Percentiles rank a stretch among this genome's conserved stretches.
Conservation (phyloP, 2,888 invertebrate species). For the Lamproptera curius region DNA sequence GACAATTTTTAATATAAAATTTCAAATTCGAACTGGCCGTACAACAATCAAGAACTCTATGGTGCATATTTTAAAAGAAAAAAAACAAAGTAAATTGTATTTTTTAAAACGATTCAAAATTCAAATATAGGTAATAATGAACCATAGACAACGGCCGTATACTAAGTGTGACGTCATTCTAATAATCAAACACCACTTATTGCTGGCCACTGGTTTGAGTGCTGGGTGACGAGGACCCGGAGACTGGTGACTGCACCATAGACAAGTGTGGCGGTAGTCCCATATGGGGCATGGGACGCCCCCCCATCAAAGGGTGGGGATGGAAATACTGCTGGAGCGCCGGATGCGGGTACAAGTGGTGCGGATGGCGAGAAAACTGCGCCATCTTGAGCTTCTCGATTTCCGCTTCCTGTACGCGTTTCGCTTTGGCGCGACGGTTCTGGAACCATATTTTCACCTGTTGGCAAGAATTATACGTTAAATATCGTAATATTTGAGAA, state of each 20-base stretch:
- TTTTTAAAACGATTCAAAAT: neutral
- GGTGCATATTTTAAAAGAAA: no score
- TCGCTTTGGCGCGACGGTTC: conserved; percentile 97
- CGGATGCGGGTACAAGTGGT: conserved; percentile 78
- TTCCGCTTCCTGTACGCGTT: conserved; percentile 98
- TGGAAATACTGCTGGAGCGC: conserved; percentile 80
- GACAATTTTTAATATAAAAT: no score
- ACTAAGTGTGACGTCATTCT: conserved; percentile 7
- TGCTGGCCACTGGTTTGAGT: conserved; percentile 49
- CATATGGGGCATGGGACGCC: conserved; percentile 66
- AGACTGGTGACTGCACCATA: conserved; percentile 68
- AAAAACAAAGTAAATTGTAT: no score
- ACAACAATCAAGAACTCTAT: no score
- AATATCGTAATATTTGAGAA: no score
- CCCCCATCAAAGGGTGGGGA: conserved; percentile 78
- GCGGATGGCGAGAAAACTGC: conserved; percentile 80
- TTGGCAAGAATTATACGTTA: no score
- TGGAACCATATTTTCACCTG: conserved; percentile 96
- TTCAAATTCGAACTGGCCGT: no score
- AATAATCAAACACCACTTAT: conserved; percentile 28
- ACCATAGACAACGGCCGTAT: conserved; percentile 15
- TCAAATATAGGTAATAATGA: neutral
- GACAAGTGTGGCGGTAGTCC: conserved; percentile 63
- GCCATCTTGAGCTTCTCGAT: conserved; percentile 96
- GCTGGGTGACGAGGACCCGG: conserved; percentile 60